A percentile compares a stretch with the other conserved stretches of the same genome.
These are phyloP conservation scores for Oryzaephilus surinamensis DNA, from an alignment of 1,140 invertebrate species.

Conservation along the genomic window DNA sequence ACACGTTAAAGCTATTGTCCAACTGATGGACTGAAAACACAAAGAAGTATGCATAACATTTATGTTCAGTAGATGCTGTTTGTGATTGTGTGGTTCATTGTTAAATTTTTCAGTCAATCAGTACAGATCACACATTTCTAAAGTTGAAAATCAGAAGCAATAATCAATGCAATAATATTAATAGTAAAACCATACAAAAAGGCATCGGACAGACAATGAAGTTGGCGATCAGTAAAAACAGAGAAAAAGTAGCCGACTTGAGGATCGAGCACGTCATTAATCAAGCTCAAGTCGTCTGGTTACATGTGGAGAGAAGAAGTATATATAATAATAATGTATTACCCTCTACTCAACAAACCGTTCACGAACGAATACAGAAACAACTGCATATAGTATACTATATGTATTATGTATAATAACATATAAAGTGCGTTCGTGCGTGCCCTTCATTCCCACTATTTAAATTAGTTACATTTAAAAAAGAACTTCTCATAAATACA, in stretches of 20 bases:
- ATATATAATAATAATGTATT: not conserved
- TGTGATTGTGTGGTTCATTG: not conserved
- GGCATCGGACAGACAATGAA: too few species aligned
- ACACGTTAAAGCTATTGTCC: too few species aligned
- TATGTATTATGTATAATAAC: not conserved
- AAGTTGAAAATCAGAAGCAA: not conserved
- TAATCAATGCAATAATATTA: not conserved
- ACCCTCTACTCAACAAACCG: not conserved
- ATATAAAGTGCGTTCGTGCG: not conserved
- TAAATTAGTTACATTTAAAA: not conserved
- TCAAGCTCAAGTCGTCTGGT: conserved; percentile 15
- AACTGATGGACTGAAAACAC: too few species aligned
- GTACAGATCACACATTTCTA: not conserved
- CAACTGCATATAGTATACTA: too few species aligned
- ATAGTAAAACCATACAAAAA: too few species aligned
- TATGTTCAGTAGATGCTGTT: not conserved
- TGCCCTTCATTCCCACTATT: not conserved
- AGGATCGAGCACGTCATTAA: conserved; percentile 15
- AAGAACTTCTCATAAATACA: too few species aligned
- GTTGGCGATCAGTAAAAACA: too few species aligned
- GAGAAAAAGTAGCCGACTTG: conserved; percentile 14
- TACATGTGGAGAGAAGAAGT: conserved; percentile 13
- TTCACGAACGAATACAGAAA: too few species aligned
- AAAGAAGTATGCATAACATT: too few species aligned
- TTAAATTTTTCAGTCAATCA: not conserved